Evolutionary conservation across 2,113 vertebrate species (phyloP).

Genomic region (Gallinago undulata): DNA sequence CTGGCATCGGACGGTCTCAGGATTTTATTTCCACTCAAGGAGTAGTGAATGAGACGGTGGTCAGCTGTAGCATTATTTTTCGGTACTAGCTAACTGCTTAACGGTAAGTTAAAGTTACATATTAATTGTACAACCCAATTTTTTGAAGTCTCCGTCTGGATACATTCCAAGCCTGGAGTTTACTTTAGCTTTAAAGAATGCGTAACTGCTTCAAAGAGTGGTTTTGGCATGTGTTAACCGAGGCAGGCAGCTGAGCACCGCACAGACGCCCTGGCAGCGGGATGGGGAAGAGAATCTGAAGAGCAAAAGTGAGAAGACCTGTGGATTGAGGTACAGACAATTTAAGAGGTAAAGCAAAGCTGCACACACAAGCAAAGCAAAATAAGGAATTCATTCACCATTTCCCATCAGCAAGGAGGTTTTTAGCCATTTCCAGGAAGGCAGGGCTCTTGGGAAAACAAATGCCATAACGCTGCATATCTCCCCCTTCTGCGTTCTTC

Average conservation of each 20-base stretch:
- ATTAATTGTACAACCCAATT: rapidly evolving
- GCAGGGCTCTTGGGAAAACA: too few relatives aligned
- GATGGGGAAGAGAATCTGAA: too few relatives aligned
- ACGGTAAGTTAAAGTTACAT: not conserved
- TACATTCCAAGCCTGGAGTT: not conserved
- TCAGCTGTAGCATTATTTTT: not conserved
- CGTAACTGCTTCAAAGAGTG: not conserved
- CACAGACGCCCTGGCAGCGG: too few relatives aligned
- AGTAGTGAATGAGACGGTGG: not conserved
- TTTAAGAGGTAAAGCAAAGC: too few relatives aligned
- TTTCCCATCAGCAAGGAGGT: too few relatives aligned
- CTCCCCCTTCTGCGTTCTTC: too few relatives aligned
- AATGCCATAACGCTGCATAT: too few relatives aligned
- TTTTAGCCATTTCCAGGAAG: too few relatives aligned
- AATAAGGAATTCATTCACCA: too few relatives aligned
- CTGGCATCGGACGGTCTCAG: rapidly evolving
- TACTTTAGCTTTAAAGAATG: not conserved
- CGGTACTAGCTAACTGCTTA: not conserved
- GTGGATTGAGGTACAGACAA: too few relatives aligned
- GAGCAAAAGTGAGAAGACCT: too few relatives aligned
- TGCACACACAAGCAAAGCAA: too few relatives aligned
- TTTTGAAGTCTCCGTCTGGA: not conserved
- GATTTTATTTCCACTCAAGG: not conserved
- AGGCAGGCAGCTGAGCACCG: not conserved
- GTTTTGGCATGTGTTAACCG: not conserved